phyloP scores from a whole-genome alignment of 2,797 vertebrate genomes.

The Stomatorhinus walkeri region DNA sequence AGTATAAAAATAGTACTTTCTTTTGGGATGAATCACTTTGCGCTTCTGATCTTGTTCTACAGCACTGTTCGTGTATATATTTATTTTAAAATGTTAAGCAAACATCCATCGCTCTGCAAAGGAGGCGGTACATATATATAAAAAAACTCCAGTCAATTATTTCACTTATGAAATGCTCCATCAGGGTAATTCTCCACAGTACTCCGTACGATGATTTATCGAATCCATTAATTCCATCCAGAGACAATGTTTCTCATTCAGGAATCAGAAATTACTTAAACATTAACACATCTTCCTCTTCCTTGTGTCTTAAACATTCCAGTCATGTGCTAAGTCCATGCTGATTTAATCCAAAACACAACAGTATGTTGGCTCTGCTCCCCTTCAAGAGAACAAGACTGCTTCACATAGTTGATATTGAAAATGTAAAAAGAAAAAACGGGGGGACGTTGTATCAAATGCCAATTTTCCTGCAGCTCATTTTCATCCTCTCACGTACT shows the following conservation, averaged over 20 bases:
- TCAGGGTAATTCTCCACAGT: slow-evolving; percentile 17
- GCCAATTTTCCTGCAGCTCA: neutral
- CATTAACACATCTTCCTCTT: neutral
- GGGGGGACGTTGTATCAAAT: neutral
- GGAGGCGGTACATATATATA: neutral
- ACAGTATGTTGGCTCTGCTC: neutral
- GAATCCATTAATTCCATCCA: slow-evolving; percentile 1
- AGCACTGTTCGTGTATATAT: neutral
- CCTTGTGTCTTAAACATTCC: slow-evolving; percentile 14
- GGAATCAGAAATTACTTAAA: slow-evolving; percentile 1
- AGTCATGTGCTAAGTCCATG: slow-evolving; percentile 26
- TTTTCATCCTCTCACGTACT: neutral
- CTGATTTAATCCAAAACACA: neutral
- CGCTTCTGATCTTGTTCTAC: neutral
- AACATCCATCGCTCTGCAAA: slow-evolving; percentile 30
- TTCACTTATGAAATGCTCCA: slow-evolving; percentile 30
- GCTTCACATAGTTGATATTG: neutral
- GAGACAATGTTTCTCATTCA: slow-evolving; percentile 12
- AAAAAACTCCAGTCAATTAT: slow-evolving; percentile 20
- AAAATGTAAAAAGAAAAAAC: neutral
- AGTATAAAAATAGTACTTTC: neutral
- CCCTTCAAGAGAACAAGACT: neutral
- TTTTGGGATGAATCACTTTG: neutral
- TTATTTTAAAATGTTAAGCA: slow-evolving; percentile 19
- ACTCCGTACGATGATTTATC: neutral